Evolutionary conservation across 2,797 vertebrate genomes (phyloP).

Genomic region (Melanogrammus aeglefinus): DNA sequence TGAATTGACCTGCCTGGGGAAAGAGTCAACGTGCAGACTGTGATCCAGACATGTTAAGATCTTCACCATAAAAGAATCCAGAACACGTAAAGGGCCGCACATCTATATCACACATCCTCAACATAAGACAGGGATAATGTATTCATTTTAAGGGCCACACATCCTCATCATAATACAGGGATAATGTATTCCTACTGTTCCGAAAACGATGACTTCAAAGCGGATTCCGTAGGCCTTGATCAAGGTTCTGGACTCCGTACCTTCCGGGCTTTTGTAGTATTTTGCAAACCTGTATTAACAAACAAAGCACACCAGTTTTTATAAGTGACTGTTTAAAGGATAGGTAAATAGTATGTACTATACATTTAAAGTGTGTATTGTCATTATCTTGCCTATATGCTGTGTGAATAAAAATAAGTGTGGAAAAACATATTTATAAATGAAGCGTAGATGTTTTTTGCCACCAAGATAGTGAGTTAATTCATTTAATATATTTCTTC

Average conservation of each 20-base stretch:
- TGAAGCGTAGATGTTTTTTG: too few species aligned
- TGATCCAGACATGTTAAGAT: neutral
- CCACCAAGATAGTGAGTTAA: too few species aligned
- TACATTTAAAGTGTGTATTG: too few species aligned
- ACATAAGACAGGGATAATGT: too few species aligned
- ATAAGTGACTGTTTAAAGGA: neutral
- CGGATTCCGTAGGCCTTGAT: slow-evolving; percentile 89
- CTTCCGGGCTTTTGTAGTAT: slow-evolving; percentile 72
- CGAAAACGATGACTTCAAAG: slow-evolving; percentile 88
- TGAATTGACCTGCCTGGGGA: slow-evolving; percentile 85
- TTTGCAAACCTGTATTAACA: slow-evolving; percentile 80
- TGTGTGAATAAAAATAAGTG: too few species aligned
- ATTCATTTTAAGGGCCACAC: neutral
- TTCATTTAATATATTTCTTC: too few species aligned
- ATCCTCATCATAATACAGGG: neutral
- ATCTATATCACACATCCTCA: too few species aligned
- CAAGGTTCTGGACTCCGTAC: slow-evolving; percentile 75
- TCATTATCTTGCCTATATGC: too few species aligned
- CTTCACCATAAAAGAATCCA: too few species aligned
- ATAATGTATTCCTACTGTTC: slow-evolving; percentile 71
- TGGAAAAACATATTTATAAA: too few species aligned
- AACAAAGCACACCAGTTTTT: neutral
- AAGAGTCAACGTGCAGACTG: neutral
- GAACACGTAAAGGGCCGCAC: too few species aligned
- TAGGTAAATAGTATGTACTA: too few species aligned